Percentiles rank a stretch among this genome's conserved stretches.
These are phyloP conservation scores for Dasyornis broadbenti DNA, from an alignment of 2,113 vertebrate species.

Conservation along the genomic window DNA sequence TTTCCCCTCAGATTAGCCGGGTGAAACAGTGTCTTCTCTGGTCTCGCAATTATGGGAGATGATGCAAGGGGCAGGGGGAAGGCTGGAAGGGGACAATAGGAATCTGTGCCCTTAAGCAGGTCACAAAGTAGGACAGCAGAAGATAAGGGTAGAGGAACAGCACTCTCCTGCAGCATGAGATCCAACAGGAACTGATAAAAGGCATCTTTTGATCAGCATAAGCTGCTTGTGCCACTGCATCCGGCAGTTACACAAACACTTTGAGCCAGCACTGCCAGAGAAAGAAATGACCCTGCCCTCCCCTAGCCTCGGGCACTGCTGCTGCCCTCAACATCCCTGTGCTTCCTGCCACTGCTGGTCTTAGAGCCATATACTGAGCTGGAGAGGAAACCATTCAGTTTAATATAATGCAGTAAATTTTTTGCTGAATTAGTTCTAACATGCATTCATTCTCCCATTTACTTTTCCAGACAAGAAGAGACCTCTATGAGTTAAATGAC, in stretches of 20 bases:
- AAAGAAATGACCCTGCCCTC: neutral
- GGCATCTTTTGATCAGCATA: neutral
- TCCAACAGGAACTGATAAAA: neutral
- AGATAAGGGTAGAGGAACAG: neutral
- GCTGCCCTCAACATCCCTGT: neutral
- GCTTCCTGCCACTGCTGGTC: neutral
- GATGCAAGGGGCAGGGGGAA: neutral
- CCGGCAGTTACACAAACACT: neutral
- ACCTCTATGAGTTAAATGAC: neutral
- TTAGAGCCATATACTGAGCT: neutral
- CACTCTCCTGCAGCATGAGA: neutral
- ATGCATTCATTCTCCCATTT: neutral
- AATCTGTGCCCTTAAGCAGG: neutral
- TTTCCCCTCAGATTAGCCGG: neutral
- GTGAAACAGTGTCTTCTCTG: neutral
- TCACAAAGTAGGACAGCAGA: neutral
- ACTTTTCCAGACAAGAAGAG: neutral
- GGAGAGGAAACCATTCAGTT: neutral
- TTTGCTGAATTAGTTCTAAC: neutral
- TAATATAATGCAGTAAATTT: neutral
- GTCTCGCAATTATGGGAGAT: neutral
- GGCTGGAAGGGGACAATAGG: neutral
- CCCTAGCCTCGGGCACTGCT: neutral
- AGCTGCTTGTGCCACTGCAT: neutral
- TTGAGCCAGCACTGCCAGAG: neutral